These are phyloP conservation scores for Hydrochoerus hydrochaeris DNA, from an alignment of 2,113 vertebrate genomes.

Conservation along the genomic window DNA sequence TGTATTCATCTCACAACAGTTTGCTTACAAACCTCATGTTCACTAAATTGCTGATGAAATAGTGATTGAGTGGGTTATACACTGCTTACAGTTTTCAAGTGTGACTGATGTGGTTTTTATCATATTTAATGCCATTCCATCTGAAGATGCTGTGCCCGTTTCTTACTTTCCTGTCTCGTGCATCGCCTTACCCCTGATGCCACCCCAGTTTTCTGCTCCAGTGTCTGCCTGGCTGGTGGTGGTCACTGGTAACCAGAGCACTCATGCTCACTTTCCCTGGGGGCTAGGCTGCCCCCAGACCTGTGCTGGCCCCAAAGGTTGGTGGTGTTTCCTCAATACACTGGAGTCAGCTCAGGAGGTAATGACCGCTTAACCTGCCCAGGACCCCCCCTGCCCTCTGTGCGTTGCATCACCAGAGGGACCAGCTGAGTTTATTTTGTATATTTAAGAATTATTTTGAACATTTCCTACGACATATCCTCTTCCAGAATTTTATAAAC, in stretches of 20 bases:
- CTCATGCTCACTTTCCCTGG: background rate
- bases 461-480: background rate
- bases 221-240: background rate
- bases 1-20: background rate
- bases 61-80: background rate
- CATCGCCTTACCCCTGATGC: background rate
- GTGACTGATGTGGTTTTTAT: background rate
- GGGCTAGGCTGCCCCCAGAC: background rate
- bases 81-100: conserved; percentile 35
- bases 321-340: background rate
- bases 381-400: background rate
- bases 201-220: background rate
- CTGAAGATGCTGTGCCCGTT: background rate
- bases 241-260: background rate
- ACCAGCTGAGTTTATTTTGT: background rate
- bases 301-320: background rate
- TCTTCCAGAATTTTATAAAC: background rate
- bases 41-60: background rate
- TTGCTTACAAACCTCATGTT: background rate
- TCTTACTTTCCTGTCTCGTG: background rate
- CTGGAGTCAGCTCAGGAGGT: background rate
- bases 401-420: background rate
- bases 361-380: background rate
- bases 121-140: background rate
- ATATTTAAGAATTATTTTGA: conserved; percentile 5